These are phyloP conservation scores for Drosophila histrio DNA, from an alignment of 2,888 invertebrate species.

Conservation along the genomic window DNA sequence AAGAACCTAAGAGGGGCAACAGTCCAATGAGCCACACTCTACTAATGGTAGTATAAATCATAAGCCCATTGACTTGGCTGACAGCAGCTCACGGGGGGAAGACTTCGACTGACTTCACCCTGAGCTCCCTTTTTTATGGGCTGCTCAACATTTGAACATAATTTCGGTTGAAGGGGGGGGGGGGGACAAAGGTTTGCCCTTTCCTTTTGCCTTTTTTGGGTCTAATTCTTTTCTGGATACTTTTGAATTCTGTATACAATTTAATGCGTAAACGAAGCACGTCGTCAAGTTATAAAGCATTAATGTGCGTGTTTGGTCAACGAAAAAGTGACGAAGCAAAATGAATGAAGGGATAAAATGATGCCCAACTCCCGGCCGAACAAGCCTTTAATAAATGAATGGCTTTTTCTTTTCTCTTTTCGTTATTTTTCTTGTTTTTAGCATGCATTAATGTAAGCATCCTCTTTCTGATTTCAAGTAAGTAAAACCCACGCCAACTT, in stretches of 20 bases:
- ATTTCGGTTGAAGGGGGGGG: conserved; percentile 7
- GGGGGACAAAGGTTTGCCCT: not conserved
- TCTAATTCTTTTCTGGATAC: conserved; percentile 10
- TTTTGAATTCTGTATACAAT: conserved; percentile 50
- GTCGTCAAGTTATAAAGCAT: conserved; percentile 56
- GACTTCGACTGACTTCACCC: conserved; percentile 49
- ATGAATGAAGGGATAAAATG: conserved; percentile 7
- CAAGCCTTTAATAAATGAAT: conserved; percentile 35
- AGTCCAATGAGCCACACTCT: conserved; percentile 57
- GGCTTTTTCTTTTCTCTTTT: conserved; percentile 9
- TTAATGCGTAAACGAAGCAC: conserved; percentile 55
- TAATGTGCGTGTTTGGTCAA: conserved; percentile 64
- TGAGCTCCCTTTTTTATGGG: conserved; percentile 74
- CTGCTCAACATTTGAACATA: conserved; percentile 61
- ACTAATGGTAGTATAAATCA: conserved; percentile 75
- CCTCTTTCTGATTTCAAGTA: conserved; percentile 20
- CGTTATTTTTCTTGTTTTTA: not conserved
- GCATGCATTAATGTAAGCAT: conserved; percentile 1
- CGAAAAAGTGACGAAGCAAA: conserved; percentile 27
- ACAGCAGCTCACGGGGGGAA: conserved; percentile 25
- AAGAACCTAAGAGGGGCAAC: conserved; percentile 10
- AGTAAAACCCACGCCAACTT: not conserved
- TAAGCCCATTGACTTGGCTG: conserved; percentile 71
- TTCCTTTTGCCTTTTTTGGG: conserved; percentile 1
- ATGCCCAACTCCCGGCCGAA: not conserved